phyloP scores from a whole-genome alignment of 2,888 invertebrate species.

The Pachliopta kotzebuea region DNA sequence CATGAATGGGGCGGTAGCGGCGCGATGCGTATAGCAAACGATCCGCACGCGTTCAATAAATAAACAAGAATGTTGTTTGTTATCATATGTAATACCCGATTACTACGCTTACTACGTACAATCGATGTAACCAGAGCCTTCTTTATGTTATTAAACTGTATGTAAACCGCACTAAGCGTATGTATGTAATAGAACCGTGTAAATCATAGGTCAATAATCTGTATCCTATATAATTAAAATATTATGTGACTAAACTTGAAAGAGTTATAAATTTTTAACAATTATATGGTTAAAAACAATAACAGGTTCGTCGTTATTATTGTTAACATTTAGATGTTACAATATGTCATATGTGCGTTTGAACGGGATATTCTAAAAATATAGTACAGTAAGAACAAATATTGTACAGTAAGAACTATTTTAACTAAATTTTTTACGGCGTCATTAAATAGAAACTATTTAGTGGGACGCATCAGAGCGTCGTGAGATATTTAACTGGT shows the following conservation, averaged over 20 bases:
- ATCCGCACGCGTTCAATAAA: slow-evolving; percentile 36
- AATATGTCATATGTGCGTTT: neutral
- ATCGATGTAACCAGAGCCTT: slow-evolving; percentile 6
- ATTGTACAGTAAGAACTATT: neutral
- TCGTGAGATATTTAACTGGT: slow-evolving; percentile 1
- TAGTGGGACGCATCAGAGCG: neutral
- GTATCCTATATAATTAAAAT: too few species aligned
- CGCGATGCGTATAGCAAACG: slow-evolving; percentile 33
- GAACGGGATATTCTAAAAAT: neutral
- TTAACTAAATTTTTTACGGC: neutral
- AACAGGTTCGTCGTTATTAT: too few species aligned
- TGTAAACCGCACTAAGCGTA: too few species aligned
- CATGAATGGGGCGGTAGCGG: slow-evolving; percentile 38
- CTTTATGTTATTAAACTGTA: slow-evolving; percentile 2
- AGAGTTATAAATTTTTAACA: too few species aligned
- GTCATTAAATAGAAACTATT: neutral
- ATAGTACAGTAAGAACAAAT: too few species aligned
- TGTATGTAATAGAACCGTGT: slow-evolving; percentile 1
- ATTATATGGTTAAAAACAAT: too few species aligned
- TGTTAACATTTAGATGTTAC: neutral
- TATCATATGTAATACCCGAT: slow-evolving; percentile 18
- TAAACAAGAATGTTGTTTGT: slow-evolving; percentile 38
- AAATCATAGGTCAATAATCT: neutral
- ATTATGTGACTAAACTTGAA: too few species aligned
- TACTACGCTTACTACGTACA: neutral